phyloP scores from a whole-genome alignment of 2,113 vertebrate genomes.

The Oreotrochilus melanogaster region DNA sequence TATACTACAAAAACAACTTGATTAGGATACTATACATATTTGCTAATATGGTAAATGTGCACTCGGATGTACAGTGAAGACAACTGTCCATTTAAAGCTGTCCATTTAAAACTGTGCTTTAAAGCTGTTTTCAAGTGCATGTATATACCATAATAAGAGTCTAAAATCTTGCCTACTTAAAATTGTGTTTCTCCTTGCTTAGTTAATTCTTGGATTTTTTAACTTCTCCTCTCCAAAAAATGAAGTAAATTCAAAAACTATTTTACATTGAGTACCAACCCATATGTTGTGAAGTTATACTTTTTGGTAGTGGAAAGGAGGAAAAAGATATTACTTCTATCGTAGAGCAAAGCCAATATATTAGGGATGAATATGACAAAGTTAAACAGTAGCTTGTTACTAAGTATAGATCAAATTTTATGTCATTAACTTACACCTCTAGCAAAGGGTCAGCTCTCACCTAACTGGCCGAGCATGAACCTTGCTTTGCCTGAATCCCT shows the following conservation, averaged over 20 bases:
- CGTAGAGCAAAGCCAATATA: not conserved
- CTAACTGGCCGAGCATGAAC: not conserved
- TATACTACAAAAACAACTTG: not conserved
- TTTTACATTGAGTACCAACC: not conserved
- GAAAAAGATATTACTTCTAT: not conserved
- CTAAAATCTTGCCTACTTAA: not conserved
- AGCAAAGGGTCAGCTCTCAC: not conserved
- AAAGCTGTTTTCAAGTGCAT: not conserved
- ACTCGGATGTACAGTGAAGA: not conserved
- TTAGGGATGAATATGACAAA: not conserved
- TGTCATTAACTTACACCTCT: not conserved
- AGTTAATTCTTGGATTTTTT: not conserved
- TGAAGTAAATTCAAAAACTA: not conserved
- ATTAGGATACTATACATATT: not conserved
- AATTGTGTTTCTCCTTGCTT: not conserved
- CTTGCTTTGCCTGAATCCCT: not conserved
- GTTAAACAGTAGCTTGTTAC: not conserved
- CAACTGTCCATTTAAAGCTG: not conserved
- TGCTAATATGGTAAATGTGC: not conserved
- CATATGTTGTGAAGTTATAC: not conserved
- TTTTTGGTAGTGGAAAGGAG: not conserved
- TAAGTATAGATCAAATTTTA: not conserved
- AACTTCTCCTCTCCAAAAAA: rapidly evolving
- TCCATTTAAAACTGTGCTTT: not conserved
- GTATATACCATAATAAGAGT: not conserved